phyloP scores from a whole-genome alignment of 2,113 vertebrate genomes.

The Callaeas wilsoni region DNA sequence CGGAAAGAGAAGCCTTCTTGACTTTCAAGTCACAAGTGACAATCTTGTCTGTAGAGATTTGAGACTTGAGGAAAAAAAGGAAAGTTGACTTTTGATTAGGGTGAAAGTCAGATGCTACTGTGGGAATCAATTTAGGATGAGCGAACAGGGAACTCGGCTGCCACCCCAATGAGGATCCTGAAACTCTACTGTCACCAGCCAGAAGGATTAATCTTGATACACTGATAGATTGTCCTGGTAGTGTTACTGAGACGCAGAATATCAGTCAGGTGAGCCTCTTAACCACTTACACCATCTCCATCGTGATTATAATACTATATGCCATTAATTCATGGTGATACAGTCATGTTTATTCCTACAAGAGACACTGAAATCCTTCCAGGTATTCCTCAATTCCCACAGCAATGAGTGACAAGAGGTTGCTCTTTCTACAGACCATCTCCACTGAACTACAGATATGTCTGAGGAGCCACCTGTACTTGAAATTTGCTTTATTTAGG shows the following conservation, averaged over 20 bases:
- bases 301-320: background rate
- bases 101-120: background rate
- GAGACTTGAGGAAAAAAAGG: rapidly evolving
- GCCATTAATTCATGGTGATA: background rate
- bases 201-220: background rate
- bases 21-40: background rate
- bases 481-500: background rate
- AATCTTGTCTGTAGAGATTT: background rate
- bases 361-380: background rate
- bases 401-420: background rate
- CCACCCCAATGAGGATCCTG: background rate
- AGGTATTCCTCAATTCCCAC: background rate
- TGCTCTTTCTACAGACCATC: background rate
- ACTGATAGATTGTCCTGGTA: background rate
- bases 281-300: background rate
- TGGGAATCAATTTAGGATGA: background rate
- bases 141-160: background rate
- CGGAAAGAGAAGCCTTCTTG: background rate
- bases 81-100: background rate
- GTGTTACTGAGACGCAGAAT: background rate
- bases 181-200: background rate
- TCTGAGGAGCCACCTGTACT: background rate
- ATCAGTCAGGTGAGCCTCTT: background rate
- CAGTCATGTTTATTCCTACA: background rate
- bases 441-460: background rate